phyloP scores from a whole-genome alignment of 2,113 vertebrate genomes.

The Pavo muticus region DNA sequence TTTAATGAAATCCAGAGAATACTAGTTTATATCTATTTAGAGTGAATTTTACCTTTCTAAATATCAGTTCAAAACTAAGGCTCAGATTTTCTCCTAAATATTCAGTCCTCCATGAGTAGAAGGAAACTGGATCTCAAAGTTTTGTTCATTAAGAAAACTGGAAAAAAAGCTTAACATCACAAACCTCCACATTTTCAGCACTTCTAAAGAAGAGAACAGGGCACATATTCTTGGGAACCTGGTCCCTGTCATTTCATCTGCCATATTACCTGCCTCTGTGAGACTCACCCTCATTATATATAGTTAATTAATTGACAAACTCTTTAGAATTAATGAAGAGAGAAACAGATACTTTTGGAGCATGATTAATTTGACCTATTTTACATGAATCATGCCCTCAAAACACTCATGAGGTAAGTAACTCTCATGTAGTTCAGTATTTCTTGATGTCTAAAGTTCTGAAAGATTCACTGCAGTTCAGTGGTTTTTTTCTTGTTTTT shows the following conservation, averaged over 20 bases:
- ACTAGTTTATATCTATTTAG: neutral
- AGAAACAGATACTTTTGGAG: neutral
- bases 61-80: neutral
- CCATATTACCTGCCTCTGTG: neutral
- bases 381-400: neutral
- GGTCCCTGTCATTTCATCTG: neutral
- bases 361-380: neutral
- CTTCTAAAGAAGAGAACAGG: neutral
- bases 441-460: neutral
- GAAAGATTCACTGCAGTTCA: neutral
- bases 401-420: neutral
- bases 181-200: neutral
- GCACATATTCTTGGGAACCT: neutral
- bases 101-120: neutral
- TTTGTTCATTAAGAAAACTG: neutral
- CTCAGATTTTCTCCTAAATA: neutral
- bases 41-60: neutral
- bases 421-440: neutral
- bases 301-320: neutral
- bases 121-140: neutral
- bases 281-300: neutral
- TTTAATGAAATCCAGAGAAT: neutral
- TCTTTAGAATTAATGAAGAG: neutral
- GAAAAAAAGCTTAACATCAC: neutral
- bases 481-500: neutral